Evolutionary conservation across 2,888 invertebrate species (phyloP).

Genomic region (Rhaphigaster nebulosa): DNA sequence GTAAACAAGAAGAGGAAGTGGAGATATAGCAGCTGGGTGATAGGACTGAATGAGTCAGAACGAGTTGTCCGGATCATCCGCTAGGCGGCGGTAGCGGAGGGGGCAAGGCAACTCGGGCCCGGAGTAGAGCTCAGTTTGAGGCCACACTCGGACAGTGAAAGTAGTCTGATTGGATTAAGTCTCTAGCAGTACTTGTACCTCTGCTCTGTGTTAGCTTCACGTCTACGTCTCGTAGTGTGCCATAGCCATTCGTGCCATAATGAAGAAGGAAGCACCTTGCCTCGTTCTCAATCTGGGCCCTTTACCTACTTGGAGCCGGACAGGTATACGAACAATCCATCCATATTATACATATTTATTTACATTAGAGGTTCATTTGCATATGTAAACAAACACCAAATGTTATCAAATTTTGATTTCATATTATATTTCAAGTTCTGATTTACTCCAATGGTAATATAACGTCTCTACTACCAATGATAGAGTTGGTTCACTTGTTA

Average conservation of each 20-base stretch:
- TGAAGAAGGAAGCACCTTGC: conserved; percentile 67
- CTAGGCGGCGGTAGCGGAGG: conserved; percentile 11
- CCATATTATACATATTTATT: background rate
- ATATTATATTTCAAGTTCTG: background rate
- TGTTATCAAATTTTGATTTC: background rate
- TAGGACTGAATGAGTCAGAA: conserved; percentile 13
- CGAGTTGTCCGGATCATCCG: background rate
- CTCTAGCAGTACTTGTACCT: conserved; percentile 43
- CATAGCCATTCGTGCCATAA: conserved; percentile 56
- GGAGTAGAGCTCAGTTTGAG: background rate
- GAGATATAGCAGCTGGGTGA: conserved; percentile 40
- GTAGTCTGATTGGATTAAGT: conserved; percentile 39
- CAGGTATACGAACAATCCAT: conserved; percentile 64
- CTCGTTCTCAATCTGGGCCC: conserved; percentile 65
- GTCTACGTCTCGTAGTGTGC: conserved; percentile 47
- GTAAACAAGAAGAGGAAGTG: conserved; percentile 47
- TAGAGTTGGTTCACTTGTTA: background rate
- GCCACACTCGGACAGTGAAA: conserved; percentile 30
- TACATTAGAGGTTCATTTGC: conserved; percentile 51
- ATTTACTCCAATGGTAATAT: background rate
- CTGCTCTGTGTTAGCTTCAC: conserved; percentile 42
- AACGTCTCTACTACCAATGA: background rate
- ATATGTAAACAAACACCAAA: conserved; percentile 48
- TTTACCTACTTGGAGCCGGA: conserved; percentile 66
- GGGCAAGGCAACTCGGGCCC: background rate